Evolutionary conservation across 2,888 invertebrate genomes (phyloP), one percentile per base, ranked within the genome.

Genomic region (Ethmia dodecea): DNA sequence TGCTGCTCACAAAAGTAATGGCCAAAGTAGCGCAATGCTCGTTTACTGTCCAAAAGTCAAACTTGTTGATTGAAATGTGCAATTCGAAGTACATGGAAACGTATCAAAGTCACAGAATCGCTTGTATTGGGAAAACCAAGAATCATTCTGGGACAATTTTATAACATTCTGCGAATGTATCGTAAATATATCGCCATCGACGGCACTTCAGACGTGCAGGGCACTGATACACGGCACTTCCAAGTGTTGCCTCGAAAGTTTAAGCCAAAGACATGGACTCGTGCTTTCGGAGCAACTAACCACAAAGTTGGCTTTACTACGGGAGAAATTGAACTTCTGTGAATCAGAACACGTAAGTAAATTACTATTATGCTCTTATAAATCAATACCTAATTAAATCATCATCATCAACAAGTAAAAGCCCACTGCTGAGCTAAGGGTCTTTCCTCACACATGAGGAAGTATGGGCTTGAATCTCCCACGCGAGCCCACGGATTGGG

Each of bases 131-230:
- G 55, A 60, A 5, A 50, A 74, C 32, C 65, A 58, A 45, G 48
- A 47, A n/a, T 50, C 52, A 12, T 83, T 83, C 60, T 83, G 83
- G 83, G 38, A 43, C 10, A 66, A 78, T 44, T 68, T 75, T 10
- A 45, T 77, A 24, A 43, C 29, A 11, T 71, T 80, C 47, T 68
- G 62, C 36, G 71, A 78, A 35, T 63, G 61, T 30, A 52, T 88
- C 12, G 54, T 79, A 2, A 61, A 63, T 13, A 52, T 67, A n/a
- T 66, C 68, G 2, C 80, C 81, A 6, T 59, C 72, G 6, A 60
- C 63, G 3, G 76, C 81, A 10, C 37, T 66, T 20, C 61, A 52
- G 12, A 76, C 57, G 43, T 78, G 73, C 40, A 63, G 76, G 35
- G 57, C 71, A n/a, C 45, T 83, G 30, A 60, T 80, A 31, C 77